These are phyloP conservation scores for Gryllus longicercus DNA, from an alignment of 2,888 invertebrate species.

Conservation along the genomic window DNA sequence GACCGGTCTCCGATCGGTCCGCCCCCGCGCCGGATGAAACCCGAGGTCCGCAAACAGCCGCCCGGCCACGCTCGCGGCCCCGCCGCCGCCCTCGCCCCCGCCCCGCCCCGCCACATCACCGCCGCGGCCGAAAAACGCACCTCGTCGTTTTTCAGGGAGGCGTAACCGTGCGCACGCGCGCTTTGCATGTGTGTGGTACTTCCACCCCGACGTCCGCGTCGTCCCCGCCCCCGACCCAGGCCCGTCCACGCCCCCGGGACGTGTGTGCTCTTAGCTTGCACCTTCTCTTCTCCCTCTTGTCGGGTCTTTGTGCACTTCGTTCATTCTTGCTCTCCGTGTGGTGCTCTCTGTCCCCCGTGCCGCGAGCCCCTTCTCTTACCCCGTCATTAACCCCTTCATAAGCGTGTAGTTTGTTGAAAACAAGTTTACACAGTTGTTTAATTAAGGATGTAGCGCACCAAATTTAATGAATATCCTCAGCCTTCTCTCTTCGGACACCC, in stretches of 20 bases:
- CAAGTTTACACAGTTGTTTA: constrained; percentile 17
- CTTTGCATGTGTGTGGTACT: background rate
- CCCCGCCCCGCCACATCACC: background rate
- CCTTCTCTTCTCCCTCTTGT: constrained; percentile 10
- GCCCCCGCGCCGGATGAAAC: too few relatives aligned
- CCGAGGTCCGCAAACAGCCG: too few relatives aligned
- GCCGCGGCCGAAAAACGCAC: background rate
- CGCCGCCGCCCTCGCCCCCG: background rate
- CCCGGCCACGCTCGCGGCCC: background rate
- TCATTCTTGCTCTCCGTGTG: constrained; percentile 6
- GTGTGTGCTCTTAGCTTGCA: constrained; percentile 4
- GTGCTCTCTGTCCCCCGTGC: background rate
- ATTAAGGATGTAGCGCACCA: constrained; percentile 17
- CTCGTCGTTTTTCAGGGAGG: background rate
- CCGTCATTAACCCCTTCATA: constrained; percentile 17
- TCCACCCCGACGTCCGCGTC: background rate
- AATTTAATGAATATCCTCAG: constrained; percentile 17
- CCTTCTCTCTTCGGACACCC: background rate
- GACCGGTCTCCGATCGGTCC: too few relatives aligned
- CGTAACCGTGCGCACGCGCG: background rate
- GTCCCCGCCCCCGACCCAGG: background rate
- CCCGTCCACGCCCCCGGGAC: background rate
- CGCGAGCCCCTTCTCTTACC: background rate
- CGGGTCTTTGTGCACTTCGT: constrained; percentile 17
- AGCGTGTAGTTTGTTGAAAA: constrained; percentile 17